A percentile compares a stretch with the other conserved stretches of the same genome.
phyloP scores from a whole-genome alignment of 1,140 invertebrate species.

The Formica selysi region DNA sequence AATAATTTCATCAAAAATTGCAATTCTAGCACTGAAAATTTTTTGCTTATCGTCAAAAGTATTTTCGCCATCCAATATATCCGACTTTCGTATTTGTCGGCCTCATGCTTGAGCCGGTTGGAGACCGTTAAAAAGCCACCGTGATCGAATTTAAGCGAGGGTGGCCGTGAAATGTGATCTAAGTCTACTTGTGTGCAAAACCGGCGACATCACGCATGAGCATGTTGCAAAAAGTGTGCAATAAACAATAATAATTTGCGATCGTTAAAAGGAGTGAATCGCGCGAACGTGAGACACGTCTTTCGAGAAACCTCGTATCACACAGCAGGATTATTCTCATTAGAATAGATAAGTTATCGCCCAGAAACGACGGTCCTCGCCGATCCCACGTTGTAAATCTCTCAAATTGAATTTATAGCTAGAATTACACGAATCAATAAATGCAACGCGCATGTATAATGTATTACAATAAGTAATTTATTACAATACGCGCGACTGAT shows the following conservation, averaged over 20 bases:
- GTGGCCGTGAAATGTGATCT: conserved; percentile 38
- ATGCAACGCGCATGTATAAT: background rate
- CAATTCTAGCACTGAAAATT: background rate
- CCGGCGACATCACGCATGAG: background rate
- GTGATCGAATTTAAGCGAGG: conserved; percentile 47
- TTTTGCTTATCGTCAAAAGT: background rate
- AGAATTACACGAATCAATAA: conserved; percentile 31
- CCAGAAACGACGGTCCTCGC: background rate
- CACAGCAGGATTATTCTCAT: conserved; percentile 5
- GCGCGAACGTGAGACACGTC: background rate
- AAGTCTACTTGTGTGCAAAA: background rate
- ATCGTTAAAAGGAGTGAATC: background rate
- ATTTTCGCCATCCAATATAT: conserved; percentile 2
- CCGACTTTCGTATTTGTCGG: conserved; percentile 13
- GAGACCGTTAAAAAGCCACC: conserved; percentile 3
- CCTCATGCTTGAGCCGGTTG: background rate
- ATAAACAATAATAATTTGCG: conserved; percentile 46
- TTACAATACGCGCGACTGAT: background rate
- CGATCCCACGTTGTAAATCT: conserved; percentile 51
- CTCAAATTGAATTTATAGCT: conserved; percentile 43
- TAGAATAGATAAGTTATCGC: conserved; percentile 58
- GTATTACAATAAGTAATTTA: background rate
- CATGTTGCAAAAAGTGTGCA: background rate
- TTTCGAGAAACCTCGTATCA: background rate
- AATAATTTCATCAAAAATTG: background rate